Percentiles rank a stretch among this genome's conserved stretches.
phyloP scores from a whole-genome alignment of 2,888 invertebrate species.

The Folsomia candida region DNA sequence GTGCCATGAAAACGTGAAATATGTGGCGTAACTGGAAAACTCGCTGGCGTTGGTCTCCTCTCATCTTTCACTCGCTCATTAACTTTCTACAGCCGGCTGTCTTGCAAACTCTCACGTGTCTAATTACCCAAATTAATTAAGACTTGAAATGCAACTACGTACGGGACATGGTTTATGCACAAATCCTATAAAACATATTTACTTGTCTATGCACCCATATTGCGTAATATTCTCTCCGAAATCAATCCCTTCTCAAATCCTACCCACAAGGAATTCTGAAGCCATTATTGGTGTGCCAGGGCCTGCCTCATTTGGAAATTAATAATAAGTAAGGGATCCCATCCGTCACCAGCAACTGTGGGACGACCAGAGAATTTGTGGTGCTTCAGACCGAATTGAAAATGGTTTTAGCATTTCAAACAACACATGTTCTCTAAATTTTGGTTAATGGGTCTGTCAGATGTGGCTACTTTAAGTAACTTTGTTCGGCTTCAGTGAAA shows the following conservation, averaged over 20 bases:
- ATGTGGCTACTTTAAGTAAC: neutral
- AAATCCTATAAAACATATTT: too few species aligned
- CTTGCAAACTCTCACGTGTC: constrained; percentile 32
- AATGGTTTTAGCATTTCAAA: constrained; percentile 13
- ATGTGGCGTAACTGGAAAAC: constrained; percentile 23
- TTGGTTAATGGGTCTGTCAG: constrained; percentile 17
- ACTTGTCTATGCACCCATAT: too few species aligned
- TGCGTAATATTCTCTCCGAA: too few species aligned
- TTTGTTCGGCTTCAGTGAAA: neutral
- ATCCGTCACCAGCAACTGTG: neutral
- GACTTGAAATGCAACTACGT: neutral
- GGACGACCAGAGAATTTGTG: constrained; percentile 5
- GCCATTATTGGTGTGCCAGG: too few species aligned
- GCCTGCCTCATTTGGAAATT: too few species aligned
- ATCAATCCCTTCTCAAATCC: too few species aligned
- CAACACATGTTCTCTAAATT: constrained; percentile 13
- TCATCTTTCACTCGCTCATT: constrained; percentile 38
- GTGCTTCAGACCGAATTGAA: neutral
- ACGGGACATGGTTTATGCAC: too few species aligned
- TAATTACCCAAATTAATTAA: constrained; percentile 38
- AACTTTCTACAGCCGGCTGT: constrained; percentile 30
- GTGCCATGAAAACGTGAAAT: constrained; percentile 17
- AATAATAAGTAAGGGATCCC: neutral
- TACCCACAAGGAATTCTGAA: too few species aligned
- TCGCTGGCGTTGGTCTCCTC: constrained; percentile 5